phyloP scores from a whole-genome alignment of 1,140 invertebrate species.

The Mercenaria mercenaria region DNA sequence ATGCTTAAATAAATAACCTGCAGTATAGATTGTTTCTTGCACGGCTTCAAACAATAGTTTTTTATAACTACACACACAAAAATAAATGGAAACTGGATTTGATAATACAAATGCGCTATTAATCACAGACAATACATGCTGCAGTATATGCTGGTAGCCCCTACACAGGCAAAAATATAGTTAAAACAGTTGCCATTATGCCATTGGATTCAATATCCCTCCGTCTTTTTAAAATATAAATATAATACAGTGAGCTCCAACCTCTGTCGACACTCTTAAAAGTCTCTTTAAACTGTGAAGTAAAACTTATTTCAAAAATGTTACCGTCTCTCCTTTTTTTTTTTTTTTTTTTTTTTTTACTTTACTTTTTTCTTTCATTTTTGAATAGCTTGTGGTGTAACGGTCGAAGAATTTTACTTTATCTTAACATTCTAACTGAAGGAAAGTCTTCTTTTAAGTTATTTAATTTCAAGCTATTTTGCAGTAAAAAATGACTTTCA shows the following conservation, averaged over 20 bases:
- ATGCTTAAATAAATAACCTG: slow-evolving; percentile 59
- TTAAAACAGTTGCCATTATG: slow-evolving; percentile 37
- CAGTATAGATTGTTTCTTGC: slow-evolving; percentile 53
- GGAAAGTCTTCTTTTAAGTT: too few relatives aligned
- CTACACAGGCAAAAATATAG: not conserved
- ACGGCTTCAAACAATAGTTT: slow-evolving; percentile 42
- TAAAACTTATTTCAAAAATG: too few relatives aligned
- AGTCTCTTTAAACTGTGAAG: too few relatives aligned
- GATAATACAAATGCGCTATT: slow-evolving; percentile 60
- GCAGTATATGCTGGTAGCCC: slow-evolving; percentile 23
- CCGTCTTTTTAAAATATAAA: not conserved
- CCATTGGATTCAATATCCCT: slow-evolving; percentile 17
- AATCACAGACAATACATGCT: slow-evolving; percentile 58
- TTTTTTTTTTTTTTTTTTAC: not conserved
- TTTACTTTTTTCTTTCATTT: not conserved
- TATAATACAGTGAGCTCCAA: slow-evolving; percentile 26
- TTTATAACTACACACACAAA: slow-evolving; percentile 46
- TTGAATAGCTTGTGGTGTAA: too few relatives aligned
- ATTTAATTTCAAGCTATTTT: too few relatives aligned
- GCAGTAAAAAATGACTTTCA: not conserved
- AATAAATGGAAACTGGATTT: slow-evolving; percentile 60
- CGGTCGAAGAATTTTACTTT: too few relatives aligned
- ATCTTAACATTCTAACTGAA: too few relatives aligned
- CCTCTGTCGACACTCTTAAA: not conserved
- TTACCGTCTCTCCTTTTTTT: too few relatives aligned